A percentile compares a stretch with the other conserved stretches of the same genome.
phyloP scores from a whole-genome alignment of 2,888 invertebrate genomes.

The Microplitis manilae region DNA sequence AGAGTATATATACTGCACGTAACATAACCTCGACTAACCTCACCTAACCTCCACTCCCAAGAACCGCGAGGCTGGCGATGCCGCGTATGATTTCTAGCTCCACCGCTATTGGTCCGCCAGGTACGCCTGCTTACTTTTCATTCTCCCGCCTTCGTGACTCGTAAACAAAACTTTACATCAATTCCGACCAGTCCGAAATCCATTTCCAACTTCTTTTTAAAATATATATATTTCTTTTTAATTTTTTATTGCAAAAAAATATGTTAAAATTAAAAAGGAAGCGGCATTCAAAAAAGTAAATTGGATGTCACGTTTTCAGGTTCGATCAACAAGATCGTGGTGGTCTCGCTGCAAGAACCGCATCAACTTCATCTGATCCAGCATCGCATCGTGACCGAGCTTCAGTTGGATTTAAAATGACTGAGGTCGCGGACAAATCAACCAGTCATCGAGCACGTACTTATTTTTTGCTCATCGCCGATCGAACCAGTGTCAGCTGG shows the following conservation, averaged over 20 bases:
- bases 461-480: background rate
- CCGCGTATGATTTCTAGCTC: conserved; percentile 68
- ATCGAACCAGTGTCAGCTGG: conserved; percentile 18
- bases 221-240: no score
- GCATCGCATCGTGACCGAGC: conserved; percentile 20
- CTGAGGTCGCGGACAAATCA: conserved; percentile 14
- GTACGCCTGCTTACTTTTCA: conserved; percentile 49
- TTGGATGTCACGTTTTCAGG: conserved; percentile 16
- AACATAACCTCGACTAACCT: conserved; percentile 63
- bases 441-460: background rate
- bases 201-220: background rate
- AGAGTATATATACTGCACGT: conserved; percentile 50
- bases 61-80: conserved; percentile 63
- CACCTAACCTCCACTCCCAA: conserved; percentile 61
- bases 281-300: background rate
- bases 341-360: conserved; percentile 7
- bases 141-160: conserved; percentile 43
- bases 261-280: background rate
- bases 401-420: background rate
- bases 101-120: conserved; percentile 62
- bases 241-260: no score
- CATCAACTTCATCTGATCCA: conserved; percentile 9
- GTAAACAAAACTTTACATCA: conserved; percentile 44
- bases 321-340: conserved; percentile 5
- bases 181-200: background rate